A percentile compares a stretch with the other conserved stretches of the same genome.
Conservation (phyloP, 2,113 vertebrate species). For the Hyperoodon ampullatus region DNA sequence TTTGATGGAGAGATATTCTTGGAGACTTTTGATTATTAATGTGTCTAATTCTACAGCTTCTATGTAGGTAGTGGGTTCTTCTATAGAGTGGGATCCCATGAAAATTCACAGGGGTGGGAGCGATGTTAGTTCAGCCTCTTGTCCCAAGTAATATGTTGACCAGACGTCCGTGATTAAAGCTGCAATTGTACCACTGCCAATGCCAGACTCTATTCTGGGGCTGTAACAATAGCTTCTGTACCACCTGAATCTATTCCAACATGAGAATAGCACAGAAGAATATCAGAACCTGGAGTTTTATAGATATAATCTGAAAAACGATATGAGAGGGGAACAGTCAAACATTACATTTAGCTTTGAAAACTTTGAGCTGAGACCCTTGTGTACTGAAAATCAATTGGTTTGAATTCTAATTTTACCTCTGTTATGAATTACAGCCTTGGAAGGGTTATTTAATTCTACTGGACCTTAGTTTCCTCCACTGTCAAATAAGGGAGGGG, state of each 20-base stretch:
- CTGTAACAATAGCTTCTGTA: conserved; percentile 69
- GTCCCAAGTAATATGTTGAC: neutral
- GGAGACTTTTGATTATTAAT: conserved; percentile 72
- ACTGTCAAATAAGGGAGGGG: neutral
- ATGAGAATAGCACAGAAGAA: conserved; percentile 56
- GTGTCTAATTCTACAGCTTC: conserved; percentile 56
- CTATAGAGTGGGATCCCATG: neutral
- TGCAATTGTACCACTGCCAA: conserved; percentile 31
- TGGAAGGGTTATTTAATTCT: conserved; percentile 2
- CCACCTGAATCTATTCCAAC: conserved; percentile 61
- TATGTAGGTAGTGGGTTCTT: neutral
- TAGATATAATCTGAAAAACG: conserved; percentile 60
- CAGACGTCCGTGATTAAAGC: conserved; percentile 4
- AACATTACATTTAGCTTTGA: conserved; percentile 67
- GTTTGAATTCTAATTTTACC: conserved; percentile 61
- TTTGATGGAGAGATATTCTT: conserved; percentile 62
- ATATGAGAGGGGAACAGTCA: conserved; percentile 59
- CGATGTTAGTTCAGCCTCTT: neutral
- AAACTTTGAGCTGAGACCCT: conserved; percentile 63
- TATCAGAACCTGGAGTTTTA: conserved; percentile 64
- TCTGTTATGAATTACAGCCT: neutral
- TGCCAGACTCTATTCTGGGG: conserved; percentile 53
- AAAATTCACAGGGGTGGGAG: neutral
- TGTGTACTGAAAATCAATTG: conserved; percentile 50
- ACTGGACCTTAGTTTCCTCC: neutral